A percentile compares a stretch with the other conserved stretches of the same genome.
These are phyloP conservation scores for Amphilophus citrinellus DNA, from an alignment of 2,113 vertebrate genomes.

Conservation along the genomic window DNA sequence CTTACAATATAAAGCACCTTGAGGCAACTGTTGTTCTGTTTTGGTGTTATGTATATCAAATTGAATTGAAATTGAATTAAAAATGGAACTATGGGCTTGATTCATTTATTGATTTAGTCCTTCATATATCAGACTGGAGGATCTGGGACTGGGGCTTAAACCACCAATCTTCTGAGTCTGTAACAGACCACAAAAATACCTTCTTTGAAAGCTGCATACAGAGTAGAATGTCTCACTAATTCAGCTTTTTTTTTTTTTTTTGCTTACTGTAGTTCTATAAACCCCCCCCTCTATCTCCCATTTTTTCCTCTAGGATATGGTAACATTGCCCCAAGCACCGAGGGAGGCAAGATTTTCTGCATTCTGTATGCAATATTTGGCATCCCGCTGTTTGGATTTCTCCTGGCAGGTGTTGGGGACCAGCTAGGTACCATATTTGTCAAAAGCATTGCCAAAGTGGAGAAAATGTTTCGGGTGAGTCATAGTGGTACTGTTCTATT, in stretches of 20 bases:
- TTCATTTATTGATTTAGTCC: not conserved
- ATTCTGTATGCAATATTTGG: slow-evolving; percentile 97
- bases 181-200: rapidly evolving
- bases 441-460: slow-evolving; percentile 94
- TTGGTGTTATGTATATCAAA: too few species aligned
- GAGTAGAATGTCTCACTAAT: not conserved
- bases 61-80: too few species aligned
- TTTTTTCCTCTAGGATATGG: slow-evolving; percentile 87
- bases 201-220: not conserved
- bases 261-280: not conserved
- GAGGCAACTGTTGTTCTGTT: too few species aligned
- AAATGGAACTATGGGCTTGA: not conserved
- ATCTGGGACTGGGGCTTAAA: rapidly evolving
- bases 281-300: not conserved
- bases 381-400: slow-evolving; percentile 96
- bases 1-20: too few species aligned
- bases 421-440: slow-evolving; percentile 98
- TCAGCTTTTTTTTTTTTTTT: not conserved
- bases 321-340: slow-evolving; percentile 95
- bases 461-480: slow-evolving; percentile 96
- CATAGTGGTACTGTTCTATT: not conserved
- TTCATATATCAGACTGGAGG: not conserved
- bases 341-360: slow-evolving; percentile 97
- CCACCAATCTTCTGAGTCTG: not conserved
- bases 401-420: slow-evolving; percentile 95